Evolutionary conservation across 2,888 invertebrate species (phyloP).

Genomic region (Napeogenes sylphis): DNA sequence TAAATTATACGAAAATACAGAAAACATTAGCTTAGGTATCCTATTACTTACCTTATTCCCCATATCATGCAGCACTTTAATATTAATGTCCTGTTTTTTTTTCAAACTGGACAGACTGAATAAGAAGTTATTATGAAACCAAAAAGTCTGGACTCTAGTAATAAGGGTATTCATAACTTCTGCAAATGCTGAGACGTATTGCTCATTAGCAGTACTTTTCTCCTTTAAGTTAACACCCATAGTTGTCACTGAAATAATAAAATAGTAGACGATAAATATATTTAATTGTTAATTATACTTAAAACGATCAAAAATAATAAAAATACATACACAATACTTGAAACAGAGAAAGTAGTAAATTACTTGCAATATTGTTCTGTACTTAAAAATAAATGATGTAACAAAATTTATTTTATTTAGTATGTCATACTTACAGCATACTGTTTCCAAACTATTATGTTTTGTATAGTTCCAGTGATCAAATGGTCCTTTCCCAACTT

Average conservation of each 20-base stretch:
- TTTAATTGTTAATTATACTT: too few species aligned
- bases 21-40: background rate
- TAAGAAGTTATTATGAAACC: conserved; percentile 49
- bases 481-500: conserved; percentile 38
- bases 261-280: too few species aligned
- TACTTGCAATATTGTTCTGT: too few species aligned
- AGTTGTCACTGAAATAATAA: conserved; percentile 50
- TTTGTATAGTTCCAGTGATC: conserved; percentile 55
- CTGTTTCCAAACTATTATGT: conserved; percentile 53
- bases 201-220: conserved; percentile 46
- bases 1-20: background rate
- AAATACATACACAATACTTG: too few species aligned
- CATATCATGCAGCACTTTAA: conserved; percentile 56
- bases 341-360: too few species aligned
- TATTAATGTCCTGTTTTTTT: conserved; percentile 49
- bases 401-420: too few species aligned
- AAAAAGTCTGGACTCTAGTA: conserved; percentile 57
- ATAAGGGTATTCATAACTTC: conserved; percentile 52
- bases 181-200: conserved; percentile 55
- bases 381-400: too few species aligned
- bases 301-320: too few species aligned
- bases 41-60: conserved; percentile 47
- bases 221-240: conserved; percentile 57
- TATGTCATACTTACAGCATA: conserved; percentile 15
- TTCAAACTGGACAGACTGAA: conserved; percentile 51